Conservation (phyloP, 1,140 invertebrate genomes). For the Polypedilum vanderplanki region DNA sequence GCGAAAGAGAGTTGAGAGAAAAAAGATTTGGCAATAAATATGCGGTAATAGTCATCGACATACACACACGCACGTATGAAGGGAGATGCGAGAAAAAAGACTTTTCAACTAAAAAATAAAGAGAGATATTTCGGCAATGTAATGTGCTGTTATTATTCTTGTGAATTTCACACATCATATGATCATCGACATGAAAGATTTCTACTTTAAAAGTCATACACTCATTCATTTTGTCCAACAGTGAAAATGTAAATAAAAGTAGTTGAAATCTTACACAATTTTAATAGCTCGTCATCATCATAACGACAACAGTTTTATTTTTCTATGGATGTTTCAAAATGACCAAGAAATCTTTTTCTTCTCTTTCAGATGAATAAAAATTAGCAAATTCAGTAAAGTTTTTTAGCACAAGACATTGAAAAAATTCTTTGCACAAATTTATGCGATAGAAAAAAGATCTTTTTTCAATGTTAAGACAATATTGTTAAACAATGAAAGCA, state of each 20-base stretch:
- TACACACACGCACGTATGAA: neutral
- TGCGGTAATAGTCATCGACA: no score
- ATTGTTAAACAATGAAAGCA: no score
- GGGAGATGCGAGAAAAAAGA: neutral
- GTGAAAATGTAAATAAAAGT: neutral
- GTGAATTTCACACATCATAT: neutral
- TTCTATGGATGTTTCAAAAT: neutral
- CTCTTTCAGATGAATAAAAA: neutral
- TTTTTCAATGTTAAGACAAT: no score
- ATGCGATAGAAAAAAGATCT: neutral
- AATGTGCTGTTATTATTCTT: neutral
- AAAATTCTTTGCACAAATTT: no score
- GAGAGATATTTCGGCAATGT: neutral
- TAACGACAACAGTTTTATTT: neutral
- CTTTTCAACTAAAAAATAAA: neutral
- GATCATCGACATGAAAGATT: constrained; percentile 5
- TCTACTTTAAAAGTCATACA: neutral
- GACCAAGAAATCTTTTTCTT: neutral
- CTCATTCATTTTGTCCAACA: neutral
- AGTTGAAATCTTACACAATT: neutral
- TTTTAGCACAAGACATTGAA: no score
- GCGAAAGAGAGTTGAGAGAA: no score
- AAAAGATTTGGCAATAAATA: no score
- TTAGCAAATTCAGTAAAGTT: neutral
- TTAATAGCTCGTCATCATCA: constrained; percentile 17